These are phyloP conservation scores for Bombus waltoni DNA, from an alignment of 1,140 invertebrate genomes.

Conservation along the genomic window DNA sequence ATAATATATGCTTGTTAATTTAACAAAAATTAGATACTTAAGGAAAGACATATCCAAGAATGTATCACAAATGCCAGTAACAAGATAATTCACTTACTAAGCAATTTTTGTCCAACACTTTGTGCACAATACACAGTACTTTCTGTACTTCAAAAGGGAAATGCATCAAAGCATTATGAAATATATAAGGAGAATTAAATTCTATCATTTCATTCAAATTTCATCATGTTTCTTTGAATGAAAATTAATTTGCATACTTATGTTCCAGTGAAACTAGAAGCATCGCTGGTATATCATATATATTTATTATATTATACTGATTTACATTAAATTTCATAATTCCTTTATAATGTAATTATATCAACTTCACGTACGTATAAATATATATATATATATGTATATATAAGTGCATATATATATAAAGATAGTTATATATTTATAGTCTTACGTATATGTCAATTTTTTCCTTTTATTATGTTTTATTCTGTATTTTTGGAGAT, in stretches of 20 bases:
- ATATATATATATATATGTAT: conserved; percentile 33
- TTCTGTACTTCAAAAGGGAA: background rate
- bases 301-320: conserved; percentile 53
- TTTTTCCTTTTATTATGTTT: conserved; percentile 49
- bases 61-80: conserved; percentile 40
- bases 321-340: conserved; percentile 40
- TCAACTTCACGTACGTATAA: conserved; percentile 25
- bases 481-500: conserved; percentile 52
- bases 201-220: conserved; percentile 1
- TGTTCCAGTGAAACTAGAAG: background rate
- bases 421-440: conserved; percentile 42
- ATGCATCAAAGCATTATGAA: conserved; percentile 33
- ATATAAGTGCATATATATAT: conserved; percentile 13
- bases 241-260: background rate
- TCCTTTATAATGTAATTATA: conserved; percentile 53
- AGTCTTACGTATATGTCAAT: conserved; percentile 27
- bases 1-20: background rate
- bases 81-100: conserved; percentile 6
- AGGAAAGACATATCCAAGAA: conserved; percentile 24
- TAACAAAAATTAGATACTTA: background rate
- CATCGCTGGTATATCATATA: background rate
- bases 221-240: conserved; percentile 17
- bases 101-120: conserved; percentile 27
- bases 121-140: conserved; percentile 32
- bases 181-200: conserved; percentile 15